Base-by-base conservation (phyloP, 2,113 vertebrate genomes). In the Cromileptes altivelis region DNA sequence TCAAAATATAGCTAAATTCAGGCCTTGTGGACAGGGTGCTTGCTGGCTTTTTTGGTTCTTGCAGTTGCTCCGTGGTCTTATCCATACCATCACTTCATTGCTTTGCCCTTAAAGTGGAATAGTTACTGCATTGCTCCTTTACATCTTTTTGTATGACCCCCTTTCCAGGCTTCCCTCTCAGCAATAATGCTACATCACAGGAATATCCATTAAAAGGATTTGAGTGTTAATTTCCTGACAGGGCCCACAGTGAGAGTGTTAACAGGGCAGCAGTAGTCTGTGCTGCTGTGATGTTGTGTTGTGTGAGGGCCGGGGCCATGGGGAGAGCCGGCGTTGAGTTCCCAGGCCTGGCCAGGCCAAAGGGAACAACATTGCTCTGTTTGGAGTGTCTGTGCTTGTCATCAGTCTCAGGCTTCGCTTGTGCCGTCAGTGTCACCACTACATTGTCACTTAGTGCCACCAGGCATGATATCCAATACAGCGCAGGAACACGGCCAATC, bases 331-430 rank as follows among this genome's bases (percentile, higher is more conserved):
- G 71, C 76, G 58, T 80, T 56, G 78, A 84, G 86, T 93, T 92
- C 92, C 93, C 91, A 87, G 90, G 86, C 85, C 75, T 2, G 21
- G 75, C 82, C 70, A 53, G 74, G 82, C 85, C 75, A 61, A 85
- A 70, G 86, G 80, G 85, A 93, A 94, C 92, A 93, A 92, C 91
- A 86, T 84, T 80, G 85, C 85, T 93, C 88, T 92, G 90, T 94
- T 79, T 68, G 77, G 63, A 90, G 75, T 82, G 85, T 83, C 84
- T 83, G 88, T 14, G 78, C 85, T 90, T 88, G 90, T 92, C 91
- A 90, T 88, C 85, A 30, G 85, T 89, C 85, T 89, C 88, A 18
- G 92, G 89, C 87, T 91, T 93, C 85, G 78, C 82, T 92, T 80
- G 84, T 88, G 90, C 74, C 78, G 33, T 91, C 90, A 60, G 85